Conservation (phyloP, 1,140 invertebrate species). For the Apis florea region DNA sequence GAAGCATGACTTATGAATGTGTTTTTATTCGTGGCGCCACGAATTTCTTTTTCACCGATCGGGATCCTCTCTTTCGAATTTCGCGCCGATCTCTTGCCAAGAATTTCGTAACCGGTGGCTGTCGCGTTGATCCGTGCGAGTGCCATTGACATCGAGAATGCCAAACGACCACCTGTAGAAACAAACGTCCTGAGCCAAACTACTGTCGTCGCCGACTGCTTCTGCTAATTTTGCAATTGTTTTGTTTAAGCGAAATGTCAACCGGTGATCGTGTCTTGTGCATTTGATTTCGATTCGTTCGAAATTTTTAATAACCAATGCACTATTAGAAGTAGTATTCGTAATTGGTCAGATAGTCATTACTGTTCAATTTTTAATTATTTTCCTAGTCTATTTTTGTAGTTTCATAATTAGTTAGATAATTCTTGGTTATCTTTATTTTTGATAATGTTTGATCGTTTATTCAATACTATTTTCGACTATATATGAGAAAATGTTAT, state of each 20-base stretch:
- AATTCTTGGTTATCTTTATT: too few relatives aligned
- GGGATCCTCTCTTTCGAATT: neutral
- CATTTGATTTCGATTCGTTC: neutral
- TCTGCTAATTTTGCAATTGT: slow-evolving; percentile 36
- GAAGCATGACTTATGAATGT: neutral
- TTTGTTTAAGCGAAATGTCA: neutral
- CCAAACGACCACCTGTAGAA: slow-evolving; percentile 63
- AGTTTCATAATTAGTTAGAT: too few relatives aligned
- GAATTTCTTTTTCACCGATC: neutral
- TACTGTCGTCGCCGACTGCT: slow-evolving; percentile 17
- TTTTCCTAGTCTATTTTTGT: too few relatives aligned
- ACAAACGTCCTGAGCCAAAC: slow-evolving; percentile 43
- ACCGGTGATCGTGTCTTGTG: neutral
- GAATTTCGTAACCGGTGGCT: slow-evolving; percentile 47
- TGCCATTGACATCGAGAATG: slow-evolving; percentile 61
- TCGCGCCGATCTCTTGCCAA: slow-evolving; percentile 36
- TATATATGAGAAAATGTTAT: neutral
- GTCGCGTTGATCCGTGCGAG: slow-evolving; percentile 7
- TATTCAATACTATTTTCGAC: too few relatives aligned
- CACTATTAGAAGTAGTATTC: neutral
- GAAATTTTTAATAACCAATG: neutral
- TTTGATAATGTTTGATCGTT: too few relatives aligned
- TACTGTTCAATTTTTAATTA: neutral
- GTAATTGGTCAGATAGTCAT: neutral
- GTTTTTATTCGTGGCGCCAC: slow-evolving; percentile 4